Evolutionary conservation across 1,140 invertebrate genomes (phyloP).

Genomic region (Mactra quadrangularis): DNA sequence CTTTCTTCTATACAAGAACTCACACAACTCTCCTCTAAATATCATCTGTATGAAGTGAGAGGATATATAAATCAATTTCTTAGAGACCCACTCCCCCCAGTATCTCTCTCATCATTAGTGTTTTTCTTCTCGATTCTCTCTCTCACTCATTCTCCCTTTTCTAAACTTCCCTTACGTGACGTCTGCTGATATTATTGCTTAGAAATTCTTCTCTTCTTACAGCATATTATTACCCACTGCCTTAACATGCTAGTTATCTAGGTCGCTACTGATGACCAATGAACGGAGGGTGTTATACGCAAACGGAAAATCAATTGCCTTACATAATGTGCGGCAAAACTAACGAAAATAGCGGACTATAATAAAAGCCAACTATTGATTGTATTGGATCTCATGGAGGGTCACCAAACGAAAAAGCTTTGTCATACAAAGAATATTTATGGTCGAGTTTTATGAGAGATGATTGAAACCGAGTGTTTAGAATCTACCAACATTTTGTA

Average conservation of each 20-base stretch:
- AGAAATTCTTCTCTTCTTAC: conserved; percentile 33
- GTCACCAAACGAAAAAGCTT: conserved; percentile 48
- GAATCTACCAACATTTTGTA: too few species aligned
- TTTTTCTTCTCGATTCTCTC: too few species aligned
- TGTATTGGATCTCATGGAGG: conserved; percentile 18
- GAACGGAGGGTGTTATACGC: conserved; percentile 56
- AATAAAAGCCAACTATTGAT: conserved; percentile 46
- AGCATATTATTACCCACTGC: conserved; percentile 49
- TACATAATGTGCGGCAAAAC: conserved; percentile 60
- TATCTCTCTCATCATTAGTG: conserved; percentile 38
- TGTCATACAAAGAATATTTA: conserved; percentile 35
- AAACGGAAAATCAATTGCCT: conserved; percentile 62
- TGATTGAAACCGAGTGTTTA: neutral
- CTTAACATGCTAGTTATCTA: conserved; percentile 59
- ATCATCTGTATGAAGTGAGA: too few species aligned
- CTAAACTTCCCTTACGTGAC: conserved; percentile 39
- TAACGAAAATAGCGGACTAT: conserved; percentile 57
- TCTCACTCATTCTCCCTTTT: conserved; percentile 33
- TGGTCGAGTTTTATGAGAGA: neutral
- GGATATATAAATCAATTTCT: too few species aligned
- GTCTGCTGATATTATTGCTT: conserved; percentile 38
- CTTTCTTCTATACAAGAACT: too few species aligned
- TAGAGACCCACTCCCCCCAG: too few species aligned
- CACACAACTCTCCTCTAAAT: too few species aligned
- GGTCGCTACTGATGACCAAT: conserved; percentile 61